Evolutionary conservation across 1,140 invertebrate species (phyloP).

Genomic region (Bombus vancouverensis): DNA sequence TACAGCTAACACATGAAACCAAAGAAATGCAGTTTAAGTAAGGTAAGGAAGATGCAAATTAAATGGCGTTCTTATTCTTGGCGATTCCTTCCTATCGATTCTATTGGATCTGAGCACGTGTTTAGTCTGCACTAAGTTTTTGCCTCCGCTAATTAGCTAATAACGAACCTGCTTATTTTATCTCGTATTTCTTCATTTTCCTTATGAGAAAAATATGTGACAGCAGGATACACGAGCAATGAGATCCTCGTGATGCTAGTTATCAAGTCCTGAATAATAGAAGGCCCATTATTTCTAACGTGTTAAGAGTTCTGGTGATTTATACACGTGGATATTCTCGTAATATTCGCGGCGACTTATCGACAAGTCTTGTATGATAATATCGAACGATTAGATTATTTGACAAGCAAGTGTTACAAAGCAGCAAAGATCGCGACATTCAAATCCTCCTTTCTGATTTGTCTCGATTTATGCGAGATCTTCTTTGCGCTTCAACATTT

Average conservation of each 20-base stretch:
- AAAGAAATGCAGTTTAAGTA: neutral
- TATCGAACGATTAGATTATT: conserved; percentile 49
- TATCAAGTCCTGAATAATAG: conserved; percentile 43
- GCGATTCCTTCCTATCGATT: conserved; percentile 25
- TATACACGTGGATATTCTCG: neutral
- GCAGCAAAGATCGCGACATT: conserved; percentile 14
- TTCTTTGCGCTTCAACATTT: conserved; percentile 21
- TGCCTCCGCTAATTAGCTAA: conserved; percentile 51
- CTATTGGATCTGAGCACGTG: conserved; percentile 32
- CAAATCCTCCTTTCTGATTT: no score
- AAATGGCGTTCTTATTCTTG: conserved; percentile 43
- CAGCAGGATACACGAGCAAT: neutral
- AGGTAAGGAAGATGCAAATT: conserved; percentile 16
- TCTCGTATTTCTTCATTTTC: conserved; percentile 9
- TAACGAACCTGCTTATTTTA: conserved; percentile 45
- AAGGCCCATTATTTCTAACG: conserved; percentile 34
- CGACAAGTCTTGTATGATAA: conserved; percentile 32
- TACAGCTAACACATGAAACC: no score
- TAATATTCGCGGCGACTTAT: conserved; percentile 32
- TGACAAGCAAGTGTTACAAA: conserved; percentile 44
- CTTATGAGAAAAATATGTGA: neutral
- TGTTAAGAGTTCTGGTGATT: conserved; percentile 25
- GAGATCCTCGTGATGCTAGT: conserved; percentile 9
- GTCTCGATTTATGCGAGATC: conserved; percentile 33
- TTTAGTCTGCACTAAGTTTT: conserved; percentile 27